phyloP scores from a whole-genome alignment of 1,140 invertebrate genomes.

The Dryas iulia region DNA sequence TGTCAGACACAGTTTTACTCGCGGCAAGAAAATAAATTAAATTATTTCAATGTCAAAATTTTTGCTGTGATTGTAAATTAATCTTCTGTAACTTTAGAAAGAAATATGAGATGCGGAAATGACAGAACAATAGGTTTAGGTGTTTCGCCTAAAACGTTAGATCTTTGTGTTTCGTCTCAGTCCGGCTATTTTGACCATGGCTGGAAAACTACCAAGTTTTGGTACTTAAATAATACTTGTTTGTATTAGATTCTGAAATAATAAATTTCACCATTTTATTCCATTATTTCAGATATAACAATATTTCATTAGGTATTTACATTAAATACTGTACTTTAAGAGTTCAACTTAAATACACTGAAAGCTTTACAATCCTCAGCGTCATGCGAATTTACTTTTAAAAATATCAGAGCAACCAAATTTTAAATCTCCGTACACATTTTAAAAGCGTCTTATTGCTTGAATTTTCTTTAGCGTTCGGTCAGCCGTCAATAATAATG shows the following conservation, averaged over 20 bases:
- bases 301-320: background rate
- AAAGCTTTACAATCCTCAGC: background rate
- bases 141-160: slow-evolving; percentile 5
- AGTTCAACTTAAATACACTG: background rate
- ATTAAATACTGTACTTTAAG: background rate
- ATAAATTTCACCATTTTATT: too few relatives aligned
- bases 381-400: background rate
- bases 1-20: background rate
- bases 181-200: slow-evolving; percentile 42
- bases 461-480: background rate
- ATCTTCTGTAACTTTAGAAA: slow-evolving; percentile 6
- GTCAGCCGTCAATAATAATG: slow-evolving; percentile 41
- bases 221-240: too few relatives aligned
- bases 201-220: background rate
- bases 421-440: background rate
- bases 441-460: slow-evolving; percentile 20
- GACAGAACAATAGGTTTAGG: slow-evolving; percentile 22
- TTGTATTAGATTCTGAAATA: too few relatives aligned
- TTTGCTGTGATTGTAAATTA: background rate
- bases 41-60: background rate
- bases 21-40: background rate
- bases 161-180: slow-evolving; percentile 35
- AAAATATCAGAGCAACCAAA: background rate
- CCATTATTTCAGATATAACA: too few relatives aligned
- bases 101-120: slow-evolving; percentile 61